Evolutionary conservation across 1,140 invertebrate genomes (phyloP), one percentile per base, ranked within the genome.

Genomic region (Pseudomyrmex sp.): DNA sequence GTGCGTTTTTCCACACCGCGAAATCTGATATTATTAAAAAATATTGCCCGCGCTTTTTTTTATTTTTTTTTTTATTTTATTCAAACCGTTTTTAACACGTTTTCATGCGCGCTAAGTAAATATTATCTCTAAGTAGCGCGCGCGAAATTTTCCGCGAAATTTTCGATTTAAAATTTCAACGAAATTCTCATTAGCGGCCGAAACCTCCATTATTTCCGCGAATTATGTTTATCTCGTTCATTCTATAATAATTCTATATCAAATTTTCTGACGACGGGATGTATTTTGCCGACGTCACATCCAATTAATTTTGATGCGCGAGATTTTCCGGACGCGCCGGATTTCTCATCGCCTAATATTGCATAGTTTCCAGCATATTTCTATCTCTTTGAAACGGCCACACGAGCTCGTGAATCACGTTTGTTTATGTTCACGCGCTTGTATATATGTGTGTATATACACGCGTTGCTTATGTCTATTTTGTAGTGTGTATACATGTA

Each of bases 371-470:
- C 15, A 58, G 13, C 20, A 48, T 10, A 8, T 44, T 44, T n/a
- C 35, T 50, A 50, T 80, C 52, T 79, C 54, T 80, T 80, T 80
- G 66, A 59, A 70, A 80, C 50, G 7, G 48, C 52, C 44, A 59
- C 44, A 59, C 44, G 18, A 12, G 20, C 13, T 69, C 70, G 48
- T 35, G 66, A 72, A 70, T 72, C 54, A 54, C 48, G 54, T 80
- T 80, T 80, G 76, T 80, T 80, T 80, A 80, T 72, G 59, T 3
- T 72, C 76, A 20, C 70, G 70, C 66, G 59, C 18, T 65, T 46
- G 23, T 18, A 46, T 59, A 70, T 72, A 50, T 59, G 15, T 54
- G 65, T 52, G 20, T 59, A 58, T 44, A 10, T 18, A 54, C 66
- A 13, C 56, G 15, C 35, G 35, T 35, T 35, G 35, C 5, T 35